Base-by-base conservation (phyloP, 2,113 vertebrate genomes). In the Corydoras sp. region DNA sequence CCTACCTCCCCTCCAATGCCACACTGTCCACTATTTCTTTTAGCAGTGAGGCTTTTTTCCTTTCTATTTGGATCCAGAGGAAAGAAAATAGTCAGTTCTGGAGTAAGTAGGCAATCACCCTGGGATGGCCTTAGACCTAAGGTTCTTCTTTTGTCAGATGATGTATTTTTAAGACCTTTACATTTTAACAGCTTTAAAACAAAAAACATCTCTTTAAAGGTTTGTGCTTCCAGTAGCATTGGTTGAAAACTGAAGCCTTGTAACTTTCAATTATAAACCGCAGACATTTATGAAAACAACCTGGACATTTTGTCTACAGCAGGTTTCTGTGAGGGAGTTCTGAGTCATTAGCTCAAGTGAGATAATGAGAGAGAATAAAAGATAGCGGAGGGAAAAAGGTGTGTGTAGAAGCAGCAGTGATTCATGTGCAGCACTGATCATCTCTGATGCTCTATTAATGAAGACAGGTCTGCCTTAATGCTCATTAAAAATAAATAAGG, bases 401-500 rank as follows among this genome's bases (percentile, higher is more conserved):
- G 59, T 55, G 43, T 58, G 55, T 67, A 32, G 15, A 58, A 69
- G 63, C 61, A 65, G 65, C 67, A 50, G 50, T 62, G 66, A 69
- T 69, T 73, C 62, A 62, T 76, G 69, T 69, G 62, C 54, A 66
- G 58, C 50, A 62, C 73, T 79, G 73, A 75, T 79, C 74, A 73
- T 76, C 66, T 73, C 68, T 66, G 73, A 76, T 76, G 69, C 70
- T 73, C 51, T 58, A 73, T 76, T 76, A 79, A 73, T 75, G 64
- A 32, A 79, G 77, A 66, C 73, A 73, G 71, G 77, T 63, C 65
- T 70, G 62, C 73, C 74, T 72, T 58, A 32, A 15, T 71, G 66
- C 60, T 76, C 77, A 79, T 79, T 79, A 76, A 79, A 76, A 73
- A 79, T 76, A 48, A 61, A 79, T 73, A 70, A 63, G 69, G 77